Percentiles rank a stretch among this genome's conserved stretches.
These are phyloP conservation scores for Turritopsis rubra DNA, from an alignment of 30 jellyfish, hydroid and myxozoan genomes.

Conservation along the genomic window DNA sequence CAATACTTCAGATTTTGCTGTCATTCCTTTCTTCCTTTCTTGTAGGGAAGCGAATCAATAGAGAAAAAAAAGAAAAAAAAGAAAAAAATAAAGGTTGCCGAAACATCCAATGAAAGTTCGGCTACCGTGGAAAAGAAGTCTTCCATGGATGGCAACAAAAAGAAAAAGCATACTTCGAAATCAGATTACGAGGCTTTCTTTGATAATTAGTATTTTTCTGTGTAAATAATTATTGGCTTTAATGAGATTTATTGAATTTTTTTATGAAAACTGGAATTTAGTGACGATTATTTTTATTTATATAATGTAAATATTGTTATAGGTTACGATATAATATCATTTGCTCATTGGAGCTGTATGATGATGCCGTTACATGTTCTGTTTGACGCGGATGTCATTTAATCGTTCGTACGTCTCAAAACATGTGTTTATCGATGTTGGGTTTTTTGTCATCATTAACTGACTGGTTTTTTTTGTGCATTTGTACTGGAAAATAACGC, in stretches of 20 bases:
- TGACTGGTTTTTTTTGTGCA: no score
- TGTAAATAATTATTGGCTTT: background rate
- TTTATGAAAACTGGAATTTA: background rate
- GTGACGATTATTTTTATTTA: background rate
- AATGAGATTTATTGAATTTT: background rate
- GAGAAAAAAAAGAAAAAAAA: constrained; percentile 2
- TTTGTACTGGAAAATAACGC: no score
- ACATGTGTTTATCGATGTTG: no score
- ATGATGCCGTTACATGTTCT: no score
- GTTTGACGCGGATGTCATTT: no score
- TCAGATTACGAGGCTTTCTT: background rate
- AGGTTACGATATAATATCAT: background rate
- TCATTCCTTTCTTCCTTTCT: background rate
- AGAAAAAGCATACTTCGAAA: background rate
- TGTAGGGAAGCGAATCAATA: background rate
- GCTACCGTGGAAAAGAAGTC: background rate
- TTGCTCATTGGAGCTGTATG: no score
- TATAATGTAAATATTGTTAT: background rate
- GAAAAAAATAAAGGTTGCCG: background rate
- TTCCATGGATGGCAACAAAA: background rate
- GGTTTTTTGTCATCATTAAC: no score
- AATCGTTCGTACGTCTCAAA: no score
- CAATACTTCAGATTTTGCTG: no score
- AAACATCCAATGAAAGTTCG: background rate
- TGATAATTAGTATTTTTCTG: background rate